Evolutionary conservation across 2,797 vertebrate genomes (phyloP), one percentile per base, ranked within the genome.

Genomic region (Xiphophorus birchmanni): DNA sequence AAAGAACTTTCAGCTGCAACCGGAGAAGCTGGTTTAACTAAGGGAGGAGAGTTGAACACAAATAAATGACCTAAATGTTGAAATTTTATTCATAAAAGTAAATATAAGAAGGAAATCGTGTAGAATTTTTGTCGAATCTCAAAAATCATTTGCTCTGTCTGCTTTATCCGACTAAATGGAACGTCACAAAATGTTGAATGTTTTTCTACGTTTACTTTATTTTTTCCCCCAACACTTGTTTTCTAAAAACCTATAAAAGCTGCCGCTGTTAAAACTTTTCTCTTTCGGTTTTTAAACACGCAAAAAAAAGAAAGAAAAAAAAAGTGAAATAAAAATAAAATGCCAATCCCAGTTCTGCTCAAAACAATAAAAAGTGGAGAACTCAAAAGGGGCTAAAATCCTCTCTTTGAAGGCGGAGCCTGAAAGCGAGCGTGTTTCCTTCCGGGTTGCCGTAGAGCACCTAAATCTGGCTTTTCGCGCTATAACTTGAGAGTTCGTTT

Each of bases 381-480:
- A 26, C 0, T 67, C 65, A 42, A 69, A 69, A 12, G 8, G 11
- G 40, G 37, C 4, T 26, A 0, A 40, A 10, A 40, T 37, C 11
- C 7, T 4, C 18, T 26, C 9, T 12, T 6, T 7, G 12, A n/a
- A 44, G 69, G 69, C n/a, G 40, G 44, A 18, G 47, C 21, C 12
- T 23, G 5, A 32, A 72, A 73, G 42, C 9, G 35, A 67, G 1
- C 13, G 29, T 1, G 54, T 84, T 77, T 23, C 37, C 80, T 78
- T 65, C 11, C 52, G 1, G 88, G 87, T 71, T 76, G 1, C 91
- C 91, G 91, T 94, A 89, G 85, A 7, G 11, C 2, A 67, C 1
- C 11, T 2, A 9, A 42, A 0, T 37, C 21, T 45, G 48, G 78
- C 35, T 74, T 91, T 92, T 93, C 86, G 90, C 93, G 69, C 69